These are phyloP conservation scores for Phodopus roborovskii DNA, from an alignment of 2,113 vertebrate genomes.

Conservation along the genomic window DNA sequence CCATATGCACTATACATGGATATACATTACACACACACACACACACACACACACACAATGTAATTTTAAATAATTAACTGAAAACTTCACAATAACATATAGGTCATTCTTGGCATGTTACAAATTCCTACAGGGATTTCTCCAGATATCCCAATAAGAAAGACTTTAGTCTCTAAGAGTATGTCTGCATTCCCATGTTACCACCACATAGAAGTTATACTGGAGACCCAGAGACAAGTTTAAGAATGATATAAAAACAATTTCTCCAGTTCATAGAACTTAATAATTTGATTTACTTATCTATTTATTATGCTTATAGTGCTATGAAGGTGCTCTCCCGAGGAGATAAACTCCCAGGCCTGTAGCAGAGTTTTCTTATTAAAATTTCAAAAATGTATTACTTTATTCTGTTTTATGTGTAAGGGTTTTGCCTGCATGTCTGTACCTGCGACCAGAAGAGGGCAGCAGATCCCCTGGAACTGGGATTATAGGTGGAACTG, in stretches of 20 bases:
- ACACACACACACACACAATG: neutral
- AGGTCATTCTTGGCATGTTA: conserved; percentile 9
- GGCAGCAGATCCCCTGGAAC: neutral
- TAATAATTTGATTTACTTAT: neutral
- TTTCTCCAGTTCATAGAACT: conserved; percentile 23
- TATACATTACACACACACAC: neutral
- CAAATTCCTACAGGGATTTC: neutral
- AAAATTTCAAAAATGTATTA: neutral
- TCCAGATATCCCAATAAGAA: neutral
- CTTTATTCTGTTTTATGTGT: neutral
- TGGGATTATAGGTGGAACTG: neutral
- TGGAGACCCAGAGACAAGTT: neutral
- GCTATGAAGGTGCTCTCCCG: neutral
- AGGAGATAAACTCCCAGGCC: neutral
- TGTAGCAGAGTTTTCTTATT: neutral
- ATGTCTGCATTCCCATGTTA: neutral
- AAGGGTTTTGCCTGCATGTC: neutral
- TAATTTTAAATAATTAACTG: neutral
- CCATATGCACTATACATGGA: neutral
- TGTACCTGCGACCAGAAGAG: neutral
- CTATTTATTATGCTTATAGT: neutral
- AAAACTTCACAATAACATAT: neutral
- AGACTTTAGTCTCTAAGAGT: neutral
- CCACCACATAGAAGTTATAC: neutral
- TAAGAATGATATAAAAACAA: conserved; percentile 10